phyloP scores from a whole-genome alignment of 1,140 invertebrate genomes.

The Stenopsyche tienmushanensis region DNA sequence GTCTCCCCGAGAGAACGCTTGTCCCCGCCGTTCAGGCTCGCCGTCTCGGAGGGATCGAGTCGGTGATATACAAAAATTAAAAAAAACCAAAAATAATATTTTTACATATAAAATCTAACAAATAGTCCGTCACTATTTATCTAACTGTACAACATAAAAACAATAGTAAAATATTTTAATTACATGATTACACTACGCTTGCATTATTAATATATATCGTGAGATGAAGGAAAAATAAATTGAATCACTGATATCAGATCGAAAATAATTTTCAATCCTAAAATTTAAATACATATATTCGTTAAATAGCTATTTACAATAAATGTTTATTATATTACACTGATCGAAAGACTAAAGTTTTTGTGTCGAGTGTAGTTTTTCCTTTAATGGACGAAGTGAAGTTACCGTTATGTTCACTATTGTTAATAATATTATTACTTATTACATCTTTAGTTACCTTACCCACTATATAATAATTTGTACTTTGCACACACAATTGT shows the following conservation, averaged over 20 bases:
- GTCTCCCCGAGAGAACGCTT: neutral
- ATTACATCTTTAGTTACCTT: conserved; percentile 29
- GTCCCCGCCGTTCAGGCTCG: conserved; percentile 3
- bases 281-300: too few species aligned
- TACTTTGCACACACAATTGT: conserved; percentile 40
- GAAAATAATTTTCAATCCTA: too few species aligned
- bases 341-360: conserved; percentile 33
- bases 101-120: too few species aligned
- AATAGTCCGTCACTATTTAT: too few species aligned
- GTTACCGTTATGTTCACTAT: conserved; percentile 24
- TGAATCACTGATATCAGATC: too few species aligned
- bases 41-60: neutral
- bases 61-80: conserved; percentile 1
- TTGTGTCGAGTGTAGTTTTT: conserved; percentile 38
- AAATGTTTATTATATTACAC: conserved; percentile 31
- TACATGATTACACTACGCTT: too few species aligned
- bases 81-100: too few species aligned
- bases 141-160: too few species aligned
- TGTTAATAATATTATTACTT: conserved; percentile 25
- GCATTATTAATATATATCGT: too few species aligned
- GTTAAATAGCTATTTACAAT: conserved; percentile 40
- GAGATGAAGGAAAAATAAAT: too few species aligned
- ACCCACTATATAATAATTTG: conserved; percentile 41
- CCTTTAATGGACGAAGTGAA: conserved; percentile 41
- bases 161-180: neutral